phyloP scores from a whole-genome alignment of 2,888 invertebrate genomes.

The Gortyna flavago region DNA sequence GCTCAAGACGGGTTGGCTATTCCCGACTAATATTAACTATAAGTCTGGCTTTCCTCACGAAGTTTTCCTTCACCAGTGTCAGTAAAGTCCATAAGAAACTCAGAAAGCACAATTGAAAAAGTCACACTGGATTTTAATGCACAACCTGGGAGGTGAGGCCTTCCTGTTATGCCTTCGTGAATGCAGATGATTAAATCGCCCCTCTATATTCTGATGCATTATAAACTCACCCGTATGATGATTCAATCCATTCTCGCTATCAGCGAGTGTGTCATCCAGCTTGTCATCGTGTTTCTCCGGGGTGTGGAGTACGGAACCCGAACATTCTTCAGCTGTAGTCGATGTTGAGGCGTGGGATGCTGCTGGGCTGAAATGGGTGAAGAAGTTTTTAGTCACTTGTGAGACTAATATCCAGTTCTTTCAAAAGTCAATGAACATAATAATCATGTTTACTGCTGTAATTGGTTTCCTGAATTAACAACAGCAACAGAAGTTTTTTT shows the following conservation, averaged over 20 bases:
- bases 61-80: no score
- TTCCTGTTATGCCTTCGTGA: background rate
- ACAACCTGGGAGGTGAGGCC: background rate
- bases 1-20: no score
- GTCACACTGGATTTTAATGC: background rate
- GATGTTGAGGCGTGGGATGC: slow-evolving; percentile 93
- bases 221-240: slow-evolving; percentile 66
- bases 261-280: slow-evolving; percentile 71
- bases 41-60: background rate
- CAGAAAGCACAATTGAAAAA: no score
- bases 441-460: no score
- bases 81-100: no score
- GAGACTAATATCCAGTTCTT: no score
- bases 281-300: slow-evolving; percentile 81
- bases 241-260: slow-evolving; percentile 79
- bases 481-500: no score
- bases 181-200: background rate
- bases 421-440: no score
- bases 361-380: slow-evolving; percentile 89
- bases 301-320: slow-evolving; percentile 74
- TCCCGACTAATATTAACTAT: background rate
- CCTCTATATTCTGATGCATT: background rate
- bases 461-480: no score
- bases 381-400: background rate
- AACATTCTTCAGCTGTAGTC: slow-evolving; percentile 85